Evolutionary conservation across 2,113 vertebrate species (phyloP).

Genomic region (Ancistrus triradiatus): DNA sequence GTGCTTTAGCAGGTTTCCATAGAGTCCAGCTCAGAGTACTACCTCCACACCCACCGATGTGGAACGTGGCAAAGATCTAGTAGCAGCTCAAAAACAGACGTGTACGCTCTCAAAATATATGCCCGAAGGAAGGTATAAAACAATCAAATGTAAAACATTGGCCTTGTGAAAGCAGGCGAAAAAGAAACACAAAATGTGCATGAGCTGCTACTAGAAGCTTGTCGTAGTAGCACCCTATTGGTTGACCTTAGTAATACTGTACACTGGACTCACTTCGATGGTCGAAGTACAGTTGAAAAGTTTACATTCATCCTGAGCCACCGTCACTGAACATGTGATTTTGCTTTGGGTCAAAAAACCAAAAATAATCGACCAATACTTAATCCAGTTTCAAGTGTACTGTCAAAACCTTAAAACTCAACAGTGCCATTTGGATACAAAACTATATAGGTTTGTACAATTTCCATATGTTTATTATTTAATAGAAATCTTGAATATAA

Average conservation of each 20-base stretch:
- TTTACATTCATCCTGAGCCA: conserved; percentile 65
- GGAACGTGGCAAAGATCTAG: conserved; percentile 62
- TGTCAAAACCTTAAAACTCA: neutral
- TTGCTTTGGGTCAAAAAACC: conserved; percentile 29
- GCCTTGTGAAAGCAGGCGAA: too few species aligned
- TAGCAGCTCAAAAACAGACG: conserved; percentile 60
- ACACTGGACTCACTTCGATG: conserved; percentile 38
- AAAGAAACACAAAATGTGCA: too few species aligned
- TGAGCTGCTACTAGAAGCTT: conserved; percentile 66
- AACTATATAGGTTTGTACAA: conserved; percentile 15
- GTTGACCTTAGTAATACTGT: conserved; percentile 44
- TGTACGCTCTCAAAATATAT: conserved; percentile 25
- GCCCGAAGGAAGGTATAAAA: neutral
- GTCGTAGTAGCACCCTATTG: conserved; percentile 27
- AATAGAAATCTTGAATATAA: conserved; percentile 12
- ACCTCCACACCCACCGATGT: conserved; percentile 52
- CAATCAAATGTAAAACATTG: neutral
- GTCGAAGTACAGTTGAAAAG: conserved; percentile 47
- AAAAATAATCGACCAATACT: neutral
- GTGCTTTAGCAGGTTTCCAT: conserved; percentile 52
- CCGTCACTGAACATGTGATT: conserved; percentile 29
- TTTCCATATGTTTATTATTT: conserved; percentile 17
- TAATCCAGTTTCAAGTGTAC: neutral
- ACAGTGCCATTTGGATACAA: conserved; percentile 9
- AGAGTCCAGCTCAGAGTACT: conserved; percentile 52